These are phyloP conservation scores for Acanthurus leucopareius DNA, from an alignment of 2,797 vertebrate genomes.

Conservation along the genomic window DNA sequence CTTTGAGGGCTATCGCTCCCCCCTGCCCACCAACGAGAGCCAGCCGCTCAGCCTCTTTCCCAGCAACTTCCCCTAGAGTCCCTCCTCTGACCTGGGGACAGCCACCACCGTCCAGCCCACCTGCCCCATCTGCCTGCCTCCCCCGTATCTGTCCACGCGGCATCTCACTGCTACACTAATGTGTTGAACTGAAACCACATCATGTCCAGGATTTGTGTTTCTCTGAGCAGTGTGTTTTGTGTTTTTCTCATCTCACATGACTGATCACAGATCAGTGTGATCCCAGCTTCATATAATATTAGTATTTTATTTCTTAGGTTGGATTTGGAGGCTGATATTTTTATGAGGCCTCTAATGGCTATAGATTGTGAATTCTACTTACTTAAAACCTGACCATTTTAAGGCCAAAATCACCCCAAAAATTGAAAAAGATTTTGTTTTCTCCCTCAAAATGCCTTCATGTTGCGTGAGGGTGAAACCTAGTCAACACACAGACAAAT, in stretches of 20 bases:
- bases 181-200: constrained; percentile 22
- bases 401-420: constrained; percentile 23
- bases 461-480: not conserved
- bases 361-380: not conserved
- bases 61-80: constrained; percentile 89
- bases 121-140: constrained; percentile 9
- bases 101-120: constrained; percentile 13
- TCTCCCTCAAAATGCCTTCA: not conserved
- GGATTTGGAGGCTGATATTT: not conserved
- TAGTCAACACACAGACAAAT: not conserved
- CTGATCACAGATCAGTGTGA: constrained; percentile 1
- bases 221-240: not conserved
- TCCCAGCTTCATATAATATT: not conserved
- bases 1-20: constrained; percentile 96
- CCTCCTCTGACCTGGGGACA: constrained; percentile 28
- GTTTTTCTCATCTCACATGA: not conserved
- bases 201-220: constrained; percentile 13
- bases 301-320: not conserved
- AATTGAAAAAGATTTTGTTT: not conserved
- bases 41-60: constrained; percentile 98
- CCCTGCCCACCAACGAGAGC: constrained; percentile 96
- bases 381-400: constrained; percentile 17
- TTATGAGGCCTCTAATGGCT: constrained; percentile 7
- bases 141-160: not conserved
- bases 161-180: constrained; percentile 1